phyloP scores from a whole-genome alignment of 2,888 invertebrate genomes.

The Microplitis deprimator region DNA sequence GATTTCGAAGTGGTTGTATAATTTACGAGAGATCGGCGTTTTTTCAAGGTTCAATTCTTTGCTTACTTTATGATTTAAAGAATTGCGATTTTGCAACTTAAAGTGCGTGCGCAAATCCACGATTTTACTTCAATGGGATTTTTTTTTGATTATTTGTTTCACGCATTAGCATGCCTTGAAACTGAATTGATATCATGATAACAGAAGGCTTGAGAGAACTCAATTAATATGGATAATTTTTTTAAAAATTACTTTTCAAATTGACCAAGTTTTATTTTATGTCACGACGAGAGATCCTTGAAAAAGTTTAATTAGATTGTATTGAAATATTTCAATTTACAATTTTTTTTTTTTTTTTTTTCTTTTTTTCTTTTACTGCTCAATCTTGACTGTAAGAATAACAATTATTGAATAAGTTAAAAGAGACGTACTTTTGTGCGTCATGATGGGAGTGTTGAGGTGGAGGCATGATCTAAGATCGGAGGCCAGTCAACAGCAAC shows the following conservation, averaged over 20 bases:
- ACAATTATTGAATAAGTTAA: constrained; percentile 18
- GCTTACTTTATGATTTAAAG: not conserved
- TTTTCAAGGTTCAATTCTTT: not conserved
- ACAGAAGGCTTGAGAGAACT: not conserved
- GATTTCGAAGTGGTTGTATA: not conserved
- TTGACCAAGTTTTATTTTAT: not conserved
- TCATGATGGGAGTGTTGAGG: constrained; percentile 71
- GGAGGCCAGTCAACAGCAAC: constrained; percentile 65
- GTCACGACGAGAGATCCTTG: not conserved
- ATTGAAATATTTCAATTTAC: not conserved
- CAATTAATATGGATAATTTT: no score
- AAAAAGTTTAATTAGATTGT: not conserved
- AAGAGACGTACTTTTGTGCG: constrained; percentile 38
- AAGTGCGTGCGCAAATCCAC: not conserved
- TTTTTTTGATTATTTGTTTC: not conserved
- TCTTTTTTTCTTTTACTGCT: not conserved
- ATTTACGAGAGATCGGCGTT: not conserved
- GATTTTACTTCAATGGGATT: not conserved
- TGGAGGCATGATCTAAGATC: constrained; percentile 71
- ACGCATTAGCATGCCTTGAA: not conserved
- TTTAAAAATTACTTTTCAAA: not conserved
- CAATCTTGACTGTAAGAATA: not conserved
- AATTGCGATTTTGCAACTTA: not conserved
- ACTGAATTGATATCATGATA: not conserved
- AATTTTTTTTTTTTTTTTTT: not conserved